Evolutionary conservation across 2,113 vertebrate genomes (phyloP), one percentile per base, ranked within the genome.

Genomic region (Silurus glanis): DNA sequence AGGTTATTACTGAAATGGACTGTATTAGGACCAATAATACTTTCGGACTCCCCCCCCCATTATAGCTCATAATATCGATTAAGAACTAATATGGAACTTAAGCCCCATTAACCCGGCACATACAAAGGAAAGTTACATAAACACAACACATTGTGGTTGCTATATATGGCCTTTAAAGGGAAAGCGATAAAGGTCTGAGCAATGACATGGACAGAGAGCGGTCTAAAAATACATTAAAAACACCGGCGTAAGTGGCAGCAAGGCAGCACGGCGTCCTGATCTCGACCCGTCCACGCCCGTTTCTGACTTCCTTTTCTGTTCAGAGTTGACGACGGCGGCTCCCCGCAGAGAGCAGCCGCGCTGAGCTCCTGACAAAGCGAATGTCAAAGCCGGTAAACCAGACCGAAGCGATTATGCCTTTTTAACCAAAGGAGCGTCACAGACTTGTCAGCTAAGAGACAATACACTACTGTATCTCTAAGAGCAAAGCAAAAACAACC

Each of bases 251-350:
- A 55, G 82, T 61, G 37, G 37, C 37, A 37, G 23, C 28, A 45
- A 47, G 45, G 75, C 25, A 37, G 28, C 62, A 10, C 28, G 62
- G 25, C 71, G 53, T 13, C 85, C 82, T 83, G 51, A 58, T 21
- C 72, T 83, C 79, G 85, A 75, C 75, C 69, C 10, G 10, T 25
- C 7, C 55, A 81, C 14, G 80, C n/a, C 53, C 59, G 59, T 49
- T 66, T 83, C 80, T 88, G 69, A 87, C 47, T 66, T 86, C 80
- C 66, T 72, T 58, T 59, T 72, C 19, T 62, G 55, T 85, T 88
- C 67, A 17, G 5, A 82, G 76, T 61, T 28, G 21, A 80, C 14
- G 72, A 53, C 37, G 69, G n/a, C 51, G 8, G 71, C 58, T 59
- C 67, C 55, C 74, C 76, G 12, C 83, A 78, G 76, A 89, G 59